A percentile compares a stretch with the other conserved stretches of the same genome.
Evolutionary conservation across 2,113 vertebrate genomes (phyloP).

Genomic region (Bufo bufo): DNA sequence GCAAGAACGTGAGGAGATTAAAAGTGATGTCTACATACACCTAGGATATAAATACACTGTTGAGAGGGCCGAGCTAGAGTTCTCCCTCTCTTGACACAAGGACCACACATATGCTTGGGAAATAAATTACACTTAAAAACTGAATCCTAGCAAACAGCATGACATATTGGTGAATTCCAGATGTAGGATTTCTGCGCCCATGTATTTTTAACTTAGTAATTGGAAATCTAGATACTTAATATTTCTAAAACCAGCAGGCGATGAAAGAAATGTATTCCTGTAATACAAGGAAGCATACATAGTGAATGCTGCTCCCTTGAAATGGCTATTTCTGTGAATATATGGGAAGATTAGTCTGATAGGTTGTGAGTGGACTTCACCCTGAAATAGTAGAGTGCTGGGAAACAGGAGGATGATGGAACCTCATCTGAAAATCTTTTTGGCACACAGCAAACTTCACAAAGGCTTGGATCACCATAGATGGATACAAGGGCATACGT

Average conservation of each 20-base stretch:
- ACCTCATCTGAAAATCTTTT: neutral
- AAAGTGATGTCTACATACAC: neutral
- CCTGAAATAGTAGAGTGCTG: neutral
- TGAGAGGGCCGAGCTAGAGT: neutral
- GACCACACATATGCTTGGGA: neutral
- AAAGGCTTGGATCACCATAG: neutral
- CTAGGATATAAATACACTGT: neutral
- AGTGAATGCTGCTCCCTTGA: neutral
- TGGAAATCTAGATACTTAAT: neutral
- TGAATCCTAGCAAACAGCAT: neutral
- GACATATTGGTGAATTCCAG: neutral
- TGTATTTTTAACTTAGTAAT: neutral
- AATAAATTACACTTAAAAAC: neutral
- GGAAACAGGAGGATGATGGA: neutral
- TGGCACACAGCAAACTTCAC: neutral
- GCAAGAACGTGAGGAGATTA: neutral
- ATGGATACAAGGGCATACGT: neutral
- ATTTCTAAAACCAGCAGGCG: neutral
- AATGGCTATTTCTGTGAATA: neutral
- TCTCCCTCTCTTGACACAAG: neutral
- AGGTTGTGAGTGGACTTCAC: neutral
- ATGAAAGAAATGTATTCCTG: neutral
- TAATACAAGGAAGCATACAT: neutral
- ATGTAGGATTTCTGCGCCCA: neutral
- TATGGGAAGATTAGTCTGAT: neutral